phyloP scores from a whole-genome alignment of 2,888 invertebrate species.

The Ariolimax columbianus region DNA sequence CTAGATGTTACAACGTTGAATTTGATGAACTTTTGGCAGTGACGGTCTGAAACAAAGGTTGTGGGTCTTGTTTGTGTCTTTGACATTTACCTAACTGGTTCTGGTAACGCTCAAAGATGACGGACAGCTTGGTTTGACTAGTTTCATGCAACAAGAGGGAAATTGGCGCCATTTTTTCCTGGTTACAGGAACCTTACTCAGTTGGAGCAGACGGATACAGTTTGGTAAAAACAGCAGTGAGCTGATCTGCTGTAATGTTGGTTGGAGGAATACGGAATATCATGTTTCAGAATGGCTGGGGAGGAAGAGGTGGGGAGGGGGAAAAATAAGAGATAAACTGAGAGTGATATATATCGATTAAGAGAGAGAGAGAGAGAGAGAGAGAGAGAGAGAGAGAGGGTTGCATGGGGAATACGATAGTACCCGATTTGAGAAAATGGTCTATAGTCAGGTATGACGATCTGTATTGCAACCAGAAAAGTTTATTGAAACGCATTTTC shows the following conservation, averaged over 20 bases:
- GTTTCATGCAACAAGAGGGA: not conserved
- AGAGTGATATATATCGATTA: not conserved
- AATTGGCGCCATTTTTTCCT: not conserved
- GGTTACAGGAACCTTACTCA: not conserved
- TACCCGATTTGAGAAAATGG: too few relatives aligned
- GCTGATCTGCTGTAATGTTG: too few relatives aligned
- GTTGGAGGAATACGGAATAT: too few relatives aligned
- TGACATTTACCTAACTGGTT: not conserved
- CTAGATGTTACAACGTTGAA: too few relatives aligned
- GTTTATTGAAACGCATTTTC: too few relatives aligned
- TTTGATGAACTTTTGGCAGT: not conserved
- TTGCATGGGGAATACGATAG: too few relatives aligned
- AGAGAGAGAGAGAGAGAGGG: not conserved
- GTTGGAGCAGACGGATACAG: not conserved
- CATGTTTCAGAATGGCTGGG: too few relatives aligned
- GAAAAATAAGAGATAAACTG: not conserved
- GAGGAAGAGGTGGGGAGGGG: not conserved
- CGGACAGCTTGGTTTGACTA: slow-evolving; percentile 2
- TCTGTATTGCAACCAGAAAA: too few relatives aligned
- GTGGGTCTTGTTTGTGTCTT: not conserved
- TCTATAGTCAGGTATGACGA: too few relatives aligned
- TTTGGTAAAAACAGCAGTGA: too few relatives aligned
- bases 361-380: not conserved
- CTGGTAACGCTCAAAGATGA: not conserved
- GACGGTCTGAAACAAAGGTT: not conserved